These are phyloP conservation scores for Spondyliosoma cantharus DNA, from an alignment of 2,797 vertebrate species.

Conservation along the genomic window DNA sequence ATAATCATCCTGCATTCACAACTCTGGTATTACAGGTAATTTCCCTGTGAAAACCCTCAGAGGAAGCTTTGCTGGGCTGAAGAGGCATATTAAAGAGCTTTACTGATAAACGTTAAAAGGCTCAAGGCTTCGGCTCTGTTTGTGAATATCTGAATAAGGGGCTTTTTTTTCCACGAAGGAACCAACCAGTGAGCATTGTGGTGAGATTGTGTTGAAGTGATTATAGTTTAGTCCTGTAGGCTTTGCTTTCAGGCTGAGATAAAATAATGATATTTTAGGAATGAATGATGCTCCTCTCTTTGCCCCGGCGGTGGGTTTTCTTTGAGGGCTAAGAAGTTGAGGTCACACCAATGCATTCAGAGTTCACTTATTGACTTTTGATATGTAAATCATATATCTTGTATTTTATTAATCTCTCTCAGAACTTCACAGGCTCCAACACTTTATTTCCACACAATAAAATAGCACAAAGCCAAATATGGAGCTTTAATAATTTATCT, in stretches of 20 bases:
- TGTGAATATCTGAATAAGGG: slow-evolving; percentile 71
- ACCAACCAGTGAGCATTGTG: slow-evolving; percentile 65
- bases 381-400: slow-evolving; percentile 55
- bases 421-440: slow-evolving; percentile 6
- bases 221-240: slow-evolving; percentile 73
- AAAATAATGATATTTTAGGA: slow-evolving; percentile 74
- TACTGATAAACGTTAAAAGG: slow-evolving; percentile 83
- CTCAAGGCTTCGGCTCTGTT: slow-evolving; percentile 73
- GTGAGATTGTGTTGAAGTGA: slow-evolving; percentile 76
- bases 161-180: slow-evolving; percentile 55
- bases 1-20: slow-evolving; percentile 80
- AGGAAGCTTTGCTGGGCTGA: slow-evolving; percentile 76
- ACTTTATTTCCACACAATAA: not conserved
- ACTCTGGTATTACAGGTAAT: slow-evolving; percentile 83
- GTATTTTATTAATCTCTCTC: slow-evolving; percentile 29
- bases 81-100: slow-evolving; percentile 84
- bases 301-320: slow-evolving; percentile 44
- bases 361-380: slow-evolving; percentile 56
- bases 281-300: slow-evolving; percentile 59
- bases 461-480: not conserved
- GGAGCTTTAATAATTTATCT: slow-evolving; percentile 19
- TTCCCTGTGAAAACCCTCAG: slow-evolving; percentile 77
- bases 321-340: slow-evolving; percentile 49
- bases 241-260: slow-evolving; percentile 74
- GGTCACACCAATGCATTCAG: slow-evolving; percentile 44